Evolutionary conservation across 2,797 vertebrate genomes (phyloP).

Genomic region (Sebastes wilsoni): DNA sequence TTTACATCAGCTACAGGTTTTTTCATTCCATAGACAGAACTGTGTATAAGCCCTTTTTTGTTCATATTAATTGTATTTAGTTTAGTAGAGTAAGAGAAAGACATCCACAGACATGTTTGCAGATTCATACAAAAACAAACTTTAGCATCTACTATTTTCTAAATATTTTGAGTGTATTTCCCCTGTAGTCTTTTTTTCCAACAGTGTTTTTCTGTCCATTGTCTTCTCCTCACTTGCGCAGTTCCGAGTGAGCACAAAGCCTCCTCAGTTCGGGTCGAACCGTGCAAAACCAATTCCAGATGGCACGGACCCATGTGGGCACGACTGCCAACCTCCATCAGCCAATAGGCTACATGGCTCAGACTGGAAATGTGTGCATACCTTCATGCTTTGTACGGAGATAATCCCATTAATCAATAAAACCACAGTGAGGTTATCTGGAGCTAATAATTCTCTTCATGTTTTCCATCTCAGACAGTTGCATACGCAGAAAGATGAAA

Average conservation of each 20-base stretch:
- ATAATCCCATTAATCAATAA: slow-evolving; percentile 43
- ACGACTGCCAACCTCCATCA: slow-evolving; percentile 49
- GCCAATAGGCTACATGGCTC: slow-evolving; percentile 21
- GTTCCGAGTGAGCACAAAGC: slow-evolving; percentile 49
- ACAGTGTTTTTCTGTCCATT: slow-evolving; percentile 34
- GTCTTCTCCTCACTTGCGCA: slow-evolving; percentile 20
- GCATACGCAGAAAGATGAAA: slow-evolving; percentile 11
- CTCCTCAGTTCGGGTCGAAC: slow-evolving; percentile 50
- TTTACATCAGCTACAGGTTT: neutral
- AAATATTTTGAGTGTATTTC: neutral
- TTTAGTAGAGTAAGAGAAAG: neutral
- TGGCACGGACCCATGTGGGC: slow-evolving; percentile 64
- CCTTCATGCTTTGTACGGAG: slow-evolving; percentile 63
- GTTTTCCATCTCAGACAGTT: slow-evolving; percentile 42
- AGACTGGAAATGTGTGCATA: neutral
- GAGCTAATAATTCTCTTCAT: slow-evolving; percentile 43
- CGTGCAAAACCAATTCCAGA: slow-evolving; percentile 64
- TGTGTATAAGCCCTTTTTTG: neutral
- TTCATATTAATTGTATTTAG: neutral
- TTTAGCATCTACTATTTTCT: neutral
- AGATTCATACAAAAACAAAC: neutral
- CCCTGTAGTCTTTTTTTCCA: neutral
- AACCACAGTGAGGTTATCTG: slow-evolving; percentile 20
- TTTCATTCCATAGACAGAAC: neutral
- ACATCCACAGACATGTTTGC: neutral